Evolutionary conservation across 2,113 vertebrate genomes (phyloP), one percentile per base, ranked within the genome.

Genomic region (Chloropsis cyanopogon): DNA sequence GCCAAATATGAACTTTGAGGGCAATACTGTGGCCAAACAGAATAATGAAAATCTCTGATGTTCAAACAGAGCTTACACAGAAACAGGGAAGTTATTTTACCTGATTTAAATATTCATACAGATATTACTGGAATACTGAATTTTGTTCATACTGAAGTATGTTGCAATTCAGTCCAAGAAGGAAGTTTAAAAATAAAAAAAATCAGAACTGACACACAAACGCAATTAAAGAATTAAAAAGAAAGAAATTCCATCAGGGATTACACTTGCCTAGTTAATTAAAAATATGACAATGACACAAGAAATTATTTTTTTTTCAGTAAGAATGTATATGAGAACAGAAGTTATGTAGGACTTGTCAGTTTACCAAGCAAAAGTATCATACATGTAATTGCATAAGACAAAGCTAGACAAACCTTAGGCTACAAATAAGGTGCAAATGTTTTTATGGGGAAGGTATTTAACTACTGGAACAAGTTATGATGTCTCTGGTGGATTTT

Each of bases 371-470:
- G 57, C 35, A 86, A 82, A 68, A 90, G 37, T 64, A 64, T 53
- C 37, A 64, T 7, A n/a, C 9, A 37, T 28, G 11, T 20, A 85
- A 68, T 5, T n/a, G 24, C 70, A 7, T 21, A 87, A 83, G 90
- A 94, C 87, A 95, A 95, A 91, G 26, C 56, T 60, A 75, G 69
- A 95, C 77, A 87, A 95, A 76, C 17, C 33, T 87, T 44, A 93
- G 53, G 12, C 61, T 94, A 87, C 90, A 89, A 95, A 91, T 85
- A 93, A 90, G 92, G 84, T 91, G 93, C 52, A 95, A 92, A 95
- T 95, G 61, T 85, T 95, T 96, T 96, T 95, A 90, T 76, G 88
- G 59, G 88, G 88, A 96, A 96, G 95, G 87, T 96, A 96, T 96
- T 94, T 96, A 91, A 93, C 85, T 90, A 88, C 75, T 95, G 93